Base-by-base conservation (phyloP, 2,113 vertebrate species). In the Loxodonta africana region DNA sequence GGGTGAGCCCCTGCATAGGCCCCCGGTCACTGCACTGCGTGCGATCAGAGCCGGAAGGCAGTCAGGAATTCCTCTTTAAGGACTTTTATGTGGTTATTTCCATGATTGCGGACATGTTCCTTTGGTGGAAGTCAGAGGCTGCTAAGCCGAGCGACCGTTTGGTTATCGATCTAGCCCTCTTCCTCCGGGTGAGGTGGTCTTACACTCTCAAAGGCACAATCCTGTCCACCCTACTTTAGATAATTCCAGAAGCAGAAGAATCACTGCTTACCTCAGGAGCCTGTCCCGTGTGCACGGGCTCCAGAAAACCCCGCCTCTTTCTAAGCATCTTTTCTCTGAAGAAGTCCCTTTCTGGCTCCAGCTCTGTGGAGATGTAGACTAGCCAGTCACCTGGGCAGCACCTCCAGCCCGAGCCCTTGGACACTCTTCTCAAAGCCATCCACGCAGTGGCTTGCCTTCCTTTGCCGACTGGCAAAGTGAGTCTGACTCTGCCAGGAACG, bases 221-320 rank as follows among this genome's bases (percentile, higher is more conserved):
- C 48, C 30, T 60, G 1, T 76, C 48, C 57, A 8, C 48, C 48
- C 69, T n/a, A 44, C 65, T 82, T 89, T 17, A 80, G 69, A 65
- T 74, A n/a, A 74, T 57, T 83, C n/a, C 53, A 90, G 85, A 96
- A 76, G 46, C 46, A n/a, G 41, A 71, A 69, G 63, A 85, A 44
- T 44, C 21, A 3, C 12, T 78, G 57, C n/a, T 85, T 25, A 28
- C 23, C 67, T 88, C 76, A 48, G 51, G 67, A 23, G 37, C 44
- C 57, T 44, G 37, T 51, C 62, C 33, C 53, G 5, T 6, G 46
- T 67, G 37, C 48, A 37, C 10, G 44, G 74, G 4, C 14, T 48
- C 44, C 48, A 84, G 44, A 60, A 84, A 78, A 41, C 37, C 1
- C 18, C 2, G 33, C 12, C 63, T 28, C 71, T 44, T 33, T 9